A percentile compares a stretch with the other conserved stretches of the same genome.
These are phyloP conservation scores for Myotis yumanensis DNA, from an alignment of 2,113 vertebrate genomes.

Conservation along the genomic window DNA sequence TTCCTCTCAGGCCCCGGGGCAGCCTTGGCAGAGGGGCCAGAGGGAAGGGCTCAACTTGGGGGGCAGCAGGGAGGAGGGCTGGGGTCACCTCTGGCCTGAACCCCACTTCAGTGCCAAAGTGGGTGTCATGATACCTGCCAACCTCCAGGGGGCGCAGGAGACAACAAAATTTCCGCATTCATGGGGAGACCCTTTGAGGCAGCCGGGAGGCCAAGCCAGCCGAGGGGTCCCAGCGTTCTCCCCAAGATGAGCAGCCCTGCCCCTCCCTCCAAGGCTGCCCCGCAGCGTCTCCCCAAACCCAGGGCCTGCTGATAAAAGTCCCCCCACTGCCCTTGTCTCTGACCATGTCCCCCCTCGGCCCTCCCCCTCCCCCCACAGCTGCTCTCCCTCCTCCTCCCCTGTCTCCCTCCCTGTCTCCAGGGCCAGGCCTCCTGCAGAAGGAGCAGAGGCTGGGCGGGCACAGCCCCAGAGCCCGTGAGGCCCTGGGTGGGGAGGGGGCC, in stretches of 20 bases:
- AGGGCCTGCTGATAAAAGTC: background rate
- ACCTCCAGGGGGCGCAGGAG: conserved; percentile 80
- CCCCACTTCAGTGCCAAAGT: conserved; percentile 23
- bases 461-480: background rate
- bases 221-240: background rate
- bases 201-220: background rate
- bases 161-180: conserved; percentile 57
- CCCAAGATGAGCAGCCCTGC: too few species aligned
- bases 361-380: background rate
- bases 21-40: too few species aligned
- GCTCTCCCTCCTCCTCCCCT: too few species aligned
- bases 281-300: background rate
- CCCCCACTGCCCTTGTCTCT: background rate
- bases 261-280: background rate
- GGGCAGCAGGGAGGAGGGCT: fast-evolving
- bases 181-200: background rate
- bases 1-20: background rate
- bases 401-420: fast-evolving
- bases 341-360: background rate
- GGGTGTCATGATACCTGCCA: conserved; percentile 54
- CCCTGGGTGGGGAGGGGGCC: background rate
- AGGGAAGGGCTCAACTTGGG: background rate
- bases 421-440: background rate
- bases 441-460: background rate
- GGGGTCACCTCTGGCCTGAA: background rate